phyloP scores from a whole-genome alignment of 1,140 invertebrate species.

The Choristoneura fumiferana region DNA sequence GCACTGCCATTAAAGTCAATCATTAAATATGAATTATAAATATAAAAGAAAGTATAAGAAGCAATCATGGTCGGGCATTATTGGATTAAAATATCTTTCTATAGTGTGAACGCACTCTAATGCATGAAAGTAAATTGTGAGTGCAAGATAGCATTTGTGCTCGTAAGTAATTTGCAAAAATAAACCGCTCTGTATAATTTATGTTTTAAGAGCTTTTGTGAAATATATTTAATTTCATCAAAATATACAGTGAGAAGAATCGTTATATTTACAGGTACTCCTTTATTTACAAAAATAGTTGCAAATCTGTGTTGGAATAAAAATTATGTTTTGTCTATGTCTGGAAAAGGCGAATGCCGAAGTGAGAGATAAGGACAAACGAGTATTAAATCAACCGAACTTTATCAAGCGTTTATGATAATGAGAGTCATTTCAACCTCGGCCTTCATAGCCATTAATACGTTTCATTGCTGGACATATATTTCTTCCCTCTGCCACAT shows the following conservation, averaged over 20 bases:
- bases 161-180: constrained; percentile 2
- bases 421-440: no score
- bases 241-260: not conserved
- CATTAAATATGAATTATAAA: constrained; percentile 76
- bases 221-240: not conserved
- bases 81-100: constrained; percentile 70
- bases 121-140: not conserved
- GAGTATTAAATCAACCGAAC: no score
- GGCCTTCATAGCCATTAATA: no score
- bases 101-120: constrained; percentile 14
- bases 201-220: not conserved
- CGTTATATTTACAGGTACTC: no score
- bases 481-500: no score
- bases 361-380: no score
- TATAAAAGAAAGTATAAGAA: constrained; percentile 70
- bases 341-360: no score
- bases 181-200: not conserved
- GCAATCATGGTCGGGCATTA: constrained; percentile 64
- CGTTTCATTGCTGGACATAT: no score
- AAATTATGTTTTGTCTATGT: no score
- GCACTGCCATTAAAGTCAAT: constrained; percentile 68
- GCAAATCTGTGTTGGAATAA: no score
- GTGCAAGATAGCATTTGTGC: not conserved
- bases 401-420: no score
- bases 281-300: no score